phyloP scores from a whole-genome alignment of 2,888 invertebrate species.

The Lacanobia oleracea region DNA sequence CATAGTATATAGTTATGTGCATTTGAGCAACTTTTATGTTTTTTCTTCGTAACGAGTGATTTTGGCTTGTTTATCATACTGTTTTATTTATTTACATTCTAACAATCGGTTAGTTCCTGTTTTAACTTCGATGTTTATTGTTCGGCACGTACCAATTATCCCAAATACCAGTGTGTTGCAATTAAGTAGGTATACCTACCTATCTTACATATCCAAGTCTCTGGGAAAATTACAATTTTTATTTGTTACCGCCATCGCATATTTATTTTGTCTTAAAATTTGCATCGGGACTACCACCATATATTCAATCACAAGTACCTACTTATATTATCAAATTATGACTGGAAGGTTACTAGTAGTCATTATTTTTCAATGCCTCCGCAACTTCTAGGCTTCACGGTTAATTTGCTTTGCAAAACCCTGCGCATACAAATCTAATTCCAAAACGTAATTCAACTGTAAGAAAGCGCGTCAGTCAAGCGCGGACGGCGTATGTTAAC shows the following conservation, averaged over 20 bases:
- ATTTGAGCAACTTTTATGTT: conserved; percentile 9
- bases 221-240: too few relatives aligned
- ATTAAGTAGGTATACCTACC: too few relatives aligned
- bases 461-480: conserved; percentile 60
- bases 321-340: background rate
- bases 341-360: too few relatives aligned
- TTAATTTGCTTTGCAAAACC: conserved; percentile 52
- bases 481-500: conserved; percentile 58
- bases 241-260: too few relatives aligned
- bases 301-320: background rate
- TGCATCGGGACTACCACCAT: background rate
- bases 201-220: background rate
- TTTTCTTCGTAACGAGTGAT: conserved; percentile 2
- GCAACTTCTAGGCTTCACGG: conserved; percentile 10
- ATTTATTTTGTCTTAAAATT: background rate
- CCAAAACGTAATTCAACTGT: conserved; percentile 56
- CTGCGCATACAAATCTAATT: conserved; percentile 49
- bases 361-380: conserved; percentile 14
- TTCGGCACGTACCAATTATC: background rate
- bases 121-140: background rate
- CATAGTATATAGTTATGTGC: conserved; percentile 6
- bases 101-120: background rate
- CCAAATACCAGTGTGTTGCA: background rate
- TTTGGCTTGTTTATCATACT: conserved; percentile 12
- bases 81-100: conserved; percentile 22